Evolutionary conservation across 2,113 vertebrate species (phyloP), one percentile per base, ranked within the genome.

Genomic region (Hylia prasina): DNA sequence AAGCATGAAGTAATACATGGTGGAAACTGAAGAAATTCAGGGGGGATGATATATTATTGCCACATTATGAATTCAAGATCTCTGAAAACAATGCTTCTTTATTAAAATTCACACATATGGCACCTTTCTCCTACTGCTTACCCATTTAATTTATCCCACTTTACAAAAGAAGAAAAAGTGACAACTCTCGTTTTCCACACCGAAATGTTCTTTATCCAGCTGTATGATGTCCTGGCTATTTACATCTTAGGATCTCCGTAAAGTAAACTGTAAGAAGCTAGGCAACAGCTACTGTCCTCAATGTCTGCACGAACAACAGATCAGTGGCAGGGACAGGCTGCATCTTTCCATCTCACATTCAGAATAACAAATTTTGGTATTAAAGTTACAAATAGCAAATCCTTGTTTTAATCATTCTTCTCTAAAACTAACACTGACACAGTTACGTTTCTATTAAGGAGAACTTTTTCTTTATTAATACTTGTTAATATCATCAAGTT

Each of bases 271-370:
- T 28, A 47, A 90, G 44, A 76, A 81, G 84, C 9, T 15, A 81
- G 13, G 33, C 25, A 77, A 68, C 53, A 80, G 63, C 27, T 1
- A 2, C 14, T 44, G 24, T 28, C 35, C 10, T 51, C 45, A 84
- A n/a, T 4, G 2, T 44, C 39, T 37, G 31, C 11, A 16, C 0
- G 0, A 78, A 30, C 15, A 70, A 63, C 20, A 37, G 30, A 20
- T 20, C 19, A 47, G 33, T 13, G 10, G 8, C 54, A 73, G 15
- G 11, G 19, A n/a, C 22, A 65, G 35, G 61, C 10, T 47, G 47
- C 12, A 85, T 48, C 19, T 70, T 56, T 31, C 35, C 58, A 82
- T 2, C 30, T 25, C 61, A 58, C 6, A 30, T 25, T 47, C 35
- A 51, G 24, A 84, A 9, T 6, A 80, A 63, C 5, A 69, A 24